Conservation (phyloP, 2,888 invertebrate species). For the Agonopterix arenella region DNA sequence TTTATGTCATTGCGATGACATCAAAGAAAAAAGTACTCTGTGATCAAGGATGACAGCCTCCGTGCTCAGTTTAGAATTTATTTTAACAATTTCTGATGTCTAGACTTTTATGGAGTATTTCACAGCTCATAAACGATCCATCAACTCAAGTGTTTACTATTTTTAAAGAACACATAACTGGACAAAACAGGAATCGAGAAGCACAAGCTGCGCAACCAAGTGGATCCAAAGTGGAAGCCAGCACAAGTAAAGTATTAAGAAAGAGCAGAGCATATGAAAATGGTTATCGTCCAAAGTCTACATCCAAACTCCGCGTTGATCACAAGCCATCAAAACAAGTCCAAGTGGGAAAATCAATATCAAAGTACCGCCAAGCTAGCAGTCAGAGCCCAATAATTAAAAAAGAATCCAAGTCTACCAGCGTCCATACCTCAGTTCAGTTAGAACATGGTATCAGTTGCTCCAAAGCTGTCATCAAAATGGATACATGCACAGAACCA, state of each 20-base stretch:
- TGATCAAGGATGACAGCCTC: too few relatives aligned
- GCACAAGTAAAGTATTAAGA: too few relatives aligned
- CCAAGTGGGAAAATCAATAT: slow-evolving; percentile 28
- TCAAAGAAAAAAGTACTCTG: too few relatives aligned
- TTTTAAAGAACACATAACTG: slow-evolving; percentile 27
- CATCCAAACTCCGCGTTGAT: too few relatives aligned
- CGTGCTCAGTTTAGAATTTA: too few relatives aligned
- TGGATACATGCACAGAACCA: slow-evolving; percentile 30
- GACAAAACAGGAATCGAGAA: slow-evolving; percentile 4
- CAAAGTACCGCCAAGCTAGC: slow-evolving; percentile 21
- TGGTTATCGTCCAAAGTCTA: too few relatives aligned
- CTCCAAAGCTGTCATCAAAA: slow-evolving; percentile 14
- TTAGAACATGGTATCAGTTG: slow-evolving; percentile 26
- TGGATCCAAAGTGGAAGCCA: too few relatives aligned
- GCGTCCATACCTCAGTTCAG: slow-evolving; percentile 16
- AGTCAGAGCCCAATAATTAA: slow-evolving; percentile 22
- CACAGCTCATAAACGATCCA: slow-evolving; percentile 48
- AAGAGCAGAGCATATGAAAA: too few relatives aligned
- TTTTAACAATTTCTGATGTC: slow-evolving; percentile 25
- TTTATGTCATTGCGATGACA: too few relatives aligned
- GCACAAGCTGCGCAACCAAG: too few relatives aligned
- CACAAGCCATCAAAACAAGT: slow-evolving; percentile 20
- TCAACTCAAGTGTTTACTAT: slow-evolving; percentile 38
- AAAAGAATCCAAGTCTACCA: slow-evolving; percentile 32
- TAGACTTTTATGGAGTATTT: slow-evolving; percentile 42